Evolutionary conservation across 2,113 vertebrate species (phyloP).

Genomic region (Dendrocopos noguchii): DNA sequence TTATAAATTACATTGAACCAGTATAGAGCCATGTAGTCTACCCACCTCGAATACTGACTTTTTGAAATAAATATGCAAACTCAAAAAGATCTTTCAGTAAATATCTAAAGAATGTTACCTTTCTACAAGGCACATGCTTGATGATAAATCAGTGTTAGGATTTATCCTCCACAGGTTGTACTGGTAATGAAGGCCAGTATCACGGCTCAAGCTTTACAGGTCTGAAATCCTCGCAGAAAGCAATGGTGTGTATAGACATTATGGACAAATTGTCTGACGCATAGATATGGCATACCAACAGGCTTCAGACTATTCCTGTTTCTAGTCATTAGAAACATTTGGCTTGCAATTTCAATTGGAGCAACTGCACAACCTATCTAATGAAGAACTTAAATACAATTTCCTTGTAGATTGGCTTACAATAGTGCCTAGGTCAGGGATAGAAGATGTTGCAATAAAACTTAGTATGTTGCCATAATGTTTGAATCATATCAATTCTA

Average conservation of each 20-base stretch:
- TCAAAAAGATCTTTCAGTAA: background rate
- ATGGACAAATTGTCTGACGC: background rate
- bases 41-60: background rate
- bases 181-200: background rate
- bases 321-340: background rate
- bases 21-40: background rate
- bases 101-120: background rate
- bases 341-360: background rate
- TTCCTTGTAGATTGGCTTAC: background rate
- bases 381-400: background rate
- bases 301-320: background rate
- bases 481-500: background rate
- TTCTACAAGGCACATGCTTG: background rate
- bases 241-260: background rate
- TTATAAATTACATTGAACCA: background rate
- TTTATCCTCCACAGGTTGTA: background rate
- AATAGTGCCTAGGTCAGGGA: background rate
- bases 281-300: background rate
- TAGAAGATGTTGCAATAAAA: background rate
- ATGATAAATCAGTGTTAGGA: background rate
- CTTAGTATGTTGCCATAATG: background rate
- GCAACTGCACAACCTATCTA: background rate
- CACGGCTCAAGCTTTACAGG: background rate
- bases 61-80: background rate
- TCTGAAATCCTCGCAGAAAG: slow-evolving; percentile 17